Percentiles rank a stretch among this genome's conserved stretches.
Evolutionary conservation across 2,888 invertebrate genomes (phyloP).

Genomic region (Stomorhina lunata): DNA sequence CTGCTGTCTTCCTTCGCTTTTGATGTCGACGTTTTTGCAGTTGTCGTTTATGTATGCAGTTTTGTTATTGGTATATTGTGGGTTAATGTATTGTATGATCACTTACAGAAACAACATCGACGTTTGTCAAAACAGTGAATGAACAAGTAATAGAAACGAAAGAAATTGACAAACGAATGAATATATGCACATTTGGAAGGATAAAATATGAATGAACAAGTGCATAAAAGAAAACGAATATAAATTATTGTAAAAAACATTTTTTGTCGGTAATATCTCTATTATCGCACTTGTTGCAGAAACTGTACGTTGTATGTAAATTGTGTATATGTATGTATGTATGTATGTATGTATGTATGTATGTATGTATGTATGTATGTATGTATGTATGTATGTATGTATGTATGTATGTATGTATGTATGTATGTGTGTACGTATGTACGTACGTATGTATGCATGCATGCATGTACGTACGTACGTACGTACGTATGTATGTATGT

Average conservation of each 20-base stretch:
- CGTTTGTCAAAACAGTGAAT: conserved; percentile 47
- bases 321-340: no score
- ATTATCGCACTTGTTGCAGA: no score
- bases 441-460: no score
- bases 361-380: no score
- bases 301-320: no score
- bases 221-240: no score
- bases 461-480: not conserved
- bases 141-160: conserved; percentile 24
- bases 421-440: no score
- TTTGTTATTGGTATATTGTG: conserved; percentile 57
- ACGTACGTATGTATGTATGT: conserved; percentile 5
- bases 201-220: conserved; percentile 10
- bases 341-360: no score
- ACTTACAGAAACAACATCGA: conserved; percentile 43
- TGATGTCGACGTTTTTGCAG: not conserved
- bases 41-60: conserved; percentile 34
- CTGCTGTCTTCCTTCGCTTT: not conserved
- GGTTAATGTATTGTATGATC: conserved; percentile 51
- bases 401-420: no score
- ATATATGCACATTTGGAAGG: conserved; percentile 4
- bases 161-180: conserved; percentile 21
- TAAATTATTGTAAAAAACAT: no score
- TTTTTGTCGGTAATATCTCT: no score
- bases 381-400: no score